These are phyloP conservation scores for Epistrophe grossulariae DNA, from an alignment of 2,888 invertebrate species.

Conservation along the genomic window DNA sequence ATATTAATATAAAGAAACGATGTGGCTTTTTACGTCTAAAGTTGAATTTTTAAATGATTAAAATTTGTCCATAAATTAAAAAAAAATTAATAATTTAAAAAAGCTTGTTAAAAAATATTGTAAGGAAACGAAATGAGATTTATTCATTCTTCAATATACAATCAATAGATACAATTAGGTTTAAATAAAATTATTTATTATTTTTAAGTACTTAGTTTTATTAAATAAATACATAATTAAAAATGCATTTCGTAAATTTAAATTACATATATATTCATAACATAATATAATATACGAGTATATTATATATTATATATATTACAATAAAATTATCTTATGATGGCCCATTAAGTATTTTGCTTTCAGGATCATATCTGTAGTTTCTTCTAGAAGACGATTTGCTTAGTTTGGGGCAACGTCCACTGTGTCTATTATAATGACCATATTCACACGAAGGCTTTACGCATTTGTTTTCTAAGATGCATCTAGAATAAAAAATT, in stretches of 20 bases:
- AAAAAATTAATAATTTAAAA: constrained; percentile 6
- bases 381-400: constrained; percentile 68
- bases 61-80: background rate
- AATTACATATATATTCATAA: constrained; percentile 4
- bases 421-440: constrained; percentile 78
- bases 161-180: constrained; percentile 31
- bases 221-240: constrained; percentile 61
- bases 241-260: constrained; percentile 46
- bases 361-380: constrained; percentile 69
- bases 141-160: constrained; percentile 16
- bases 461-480: constrained; percentile 80
- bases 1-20: too few relatives aligned
- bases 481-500: constrained; percentile 78
- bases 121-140: background rate
- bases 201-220: constrained; percentile 55
- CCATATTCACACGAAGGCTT: constrained; percentile 81
- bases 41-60: background rate
- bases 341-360: background rate
- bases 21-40: too few relatives aligned
- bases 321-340: background rate
- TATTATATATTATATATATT: background rate
- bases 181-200: background rate
- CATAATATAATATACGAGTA: background rate
- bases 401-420: constrained; percentile 82
- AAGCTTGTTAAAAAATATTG: constrained; percentile 24